Evolutionary conservation across 2,888 invertebrate species (phyloP), one percentile per base, ranked within the genome.

Genomic region (Orthonevra nobilis): DNA sequence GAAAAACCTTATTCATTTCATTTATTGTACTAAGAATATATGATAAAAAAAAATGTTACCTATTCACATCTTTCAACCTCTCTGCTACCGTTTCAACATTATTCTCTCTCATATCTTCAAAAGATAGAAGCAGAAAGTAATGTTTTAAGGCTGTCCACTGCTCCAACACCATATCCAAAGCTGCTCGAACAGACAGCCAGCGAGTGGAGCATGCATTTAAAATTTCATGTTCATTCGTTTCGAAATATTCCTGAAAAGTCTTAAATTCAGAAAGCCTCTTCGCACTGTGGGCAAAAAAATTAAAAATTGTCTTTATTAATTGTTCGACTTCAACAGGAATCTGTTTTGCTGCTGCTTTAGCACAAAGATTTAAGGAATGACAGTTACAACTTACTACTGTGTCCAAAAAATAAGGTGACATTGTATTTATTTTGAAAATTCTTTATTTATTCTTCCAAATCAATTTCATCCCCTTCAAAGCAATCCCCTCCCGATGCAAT

Each of bases 231-330:
- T 7, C 17, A 0, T 7, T 2, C 15, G 52, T 52, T n/a, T 12
- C 20, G 15, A 52, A 52, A 7, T 7, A 1, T 10, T 52, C n/a
- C 17, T 34, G 36, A 52, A 10, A 52, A 15, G 10, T 32, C 19
- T 34, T 10, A 0, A 52, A 52, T n/a, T 54, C 36, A 12, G 15
- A 17, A 3, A 12, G 10, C 2, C 54, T 0, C 10, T 54, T 54
- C n/a, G 54, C 32, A 34, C 54, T 36, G 20, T 54, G 20, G n/a
- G 52, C 32, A 15, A 52, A 52, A 52, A 52, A 34, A 0, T 15
- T 1, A 17, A 1, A 52, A n/a, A 52, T n/a, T 17, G 32, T 34
- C 20, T 15, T 1, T 7, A 52, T 12, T 10, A 32, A 2, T 20
- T 32, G 32, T 5, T 23, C 23, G 3, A 23, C 3, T 5, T 23